phyloP scores from a whole-genome alignment of 2,113 vertebrate genomes.

The Perca fluviatilis region DNA sequence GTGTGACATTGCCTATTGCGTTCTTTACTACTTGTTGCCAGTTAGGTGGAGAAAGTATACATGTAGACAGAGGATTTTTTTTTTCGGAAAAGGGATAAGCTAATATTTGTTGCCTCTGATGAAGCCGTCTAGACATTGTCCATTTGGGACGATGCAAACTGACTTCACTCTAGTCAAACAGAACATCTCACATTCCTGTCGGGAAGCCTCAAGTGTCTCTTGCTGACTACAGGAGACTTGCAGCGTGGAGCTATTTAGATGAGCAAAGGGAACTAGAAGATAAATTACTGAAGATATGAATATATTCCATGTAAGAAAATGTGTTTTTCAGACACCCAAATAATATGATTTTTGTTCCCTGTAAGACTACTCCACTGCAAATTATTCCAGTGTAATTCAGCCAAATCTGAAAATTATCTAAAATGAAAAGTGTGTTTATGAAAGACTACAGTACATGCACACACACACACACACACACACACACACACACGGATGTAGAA shows the following conservation, averaged over 20 bases:
- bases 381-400: constrained; percentile 29
- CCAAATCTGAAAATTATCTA: constrained; percentile 37
- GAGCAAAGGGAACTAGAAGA: neutral
- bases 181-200: neutral
- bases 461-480: constrained; percentile 8
- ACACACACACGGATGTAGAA: constrained; percentile 6
- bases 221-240: neutral
- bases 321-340: neutral
- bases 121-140: neutral
- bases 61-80: neutral
- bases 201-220: neutral
- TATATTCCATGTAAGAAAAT: neutral
- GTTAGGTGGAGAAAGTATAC: neutral
- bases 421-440: constrained; percentile 23
- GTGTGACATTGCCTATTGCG: neutral
- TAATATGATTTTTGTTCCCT: neutral
- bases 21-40: neutral
- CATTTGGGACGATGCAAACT: neutral
- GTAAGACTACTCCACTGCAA: constrained; percentile 10
- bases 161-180: neutral
- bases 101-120: neutral
- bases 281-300: neutral
- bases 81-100: neutral
- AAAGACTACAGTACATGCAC: constrained; percentile 3
- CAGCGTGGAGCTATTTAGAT: neutral